phyloP scores from a whole-genome alignment of 2,113 vertebrate genomes.

The Microcebus lehilahytsara region DNA sequence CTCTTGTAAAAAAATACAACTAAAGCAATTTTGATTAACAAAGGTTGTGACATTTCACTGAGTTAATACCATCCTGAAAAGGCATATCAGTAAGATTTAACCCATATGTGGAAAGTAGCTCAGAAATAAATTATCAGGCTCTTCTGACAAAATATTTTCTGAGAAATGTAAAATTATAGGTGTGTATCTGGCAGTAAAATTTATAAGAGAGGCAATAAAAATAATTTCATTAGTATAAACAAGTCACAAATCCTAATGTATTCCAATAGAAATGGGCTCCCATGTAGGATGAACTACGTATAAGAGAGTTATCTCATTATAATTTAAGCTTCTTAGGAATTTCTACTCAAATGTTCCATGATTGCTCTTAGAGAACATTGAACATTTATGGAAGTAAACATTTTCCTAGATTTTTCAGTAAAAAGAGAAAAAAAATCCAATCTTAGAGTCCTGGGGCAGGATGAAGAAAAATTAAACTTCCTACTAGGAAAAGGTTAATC shows the following conservation, averaged over 20 bases:
- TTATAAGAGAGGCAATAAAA: constrained; percentile 75
- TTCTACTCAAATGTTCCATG: constrained; percentile 48
- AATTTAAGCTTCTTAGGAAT: constrained; percentile 61
- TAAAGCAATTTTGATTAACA: constrained; percentile 77
- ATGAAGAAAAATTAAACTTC: not conserved
- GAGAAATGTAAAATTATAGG: constrained; percentile 80
- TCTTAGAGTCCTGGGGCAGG: not conserved
- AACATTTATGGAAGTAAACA: not conserved
- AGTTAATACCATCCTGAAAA: constrained; percentile 76
- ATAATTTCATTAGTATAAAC: constrained; percentile 81
- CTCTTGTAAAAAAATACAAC: constrained; percentile 65
- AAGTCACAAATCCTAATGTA: constrained; percentile 75
- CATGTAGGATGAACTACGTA: constrained; percentile 55
- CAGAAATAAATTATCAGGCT: constrained; percentile 78
- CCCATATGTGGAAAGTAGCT: constrained; percentile 75
- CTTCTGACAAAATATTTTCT: constrained; percentile 81
- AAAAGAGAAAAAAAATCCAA: not conserved
- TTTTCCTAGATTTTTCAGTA: not conserved
- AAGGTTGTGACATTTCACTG: constrained; percentile 74
- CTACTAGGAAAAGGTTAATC: constrained; percentile 56
- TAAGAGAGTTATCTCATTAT: constrained; percentile 67
- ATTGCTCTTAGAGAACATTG: constrained; percentile 39
- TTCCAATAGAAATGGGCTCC: constrained; percentile 71
- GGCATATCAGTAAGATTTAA: constrained; percentile 76
- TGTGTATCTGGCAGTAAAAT: constrained; percentile 76